Evolutionary conservation across 2,888 invertebrate genomes (phyloP), one percentile per base, ranked within the genome.

Genomic region (Gonocerus acuteangulatus): DNA sequence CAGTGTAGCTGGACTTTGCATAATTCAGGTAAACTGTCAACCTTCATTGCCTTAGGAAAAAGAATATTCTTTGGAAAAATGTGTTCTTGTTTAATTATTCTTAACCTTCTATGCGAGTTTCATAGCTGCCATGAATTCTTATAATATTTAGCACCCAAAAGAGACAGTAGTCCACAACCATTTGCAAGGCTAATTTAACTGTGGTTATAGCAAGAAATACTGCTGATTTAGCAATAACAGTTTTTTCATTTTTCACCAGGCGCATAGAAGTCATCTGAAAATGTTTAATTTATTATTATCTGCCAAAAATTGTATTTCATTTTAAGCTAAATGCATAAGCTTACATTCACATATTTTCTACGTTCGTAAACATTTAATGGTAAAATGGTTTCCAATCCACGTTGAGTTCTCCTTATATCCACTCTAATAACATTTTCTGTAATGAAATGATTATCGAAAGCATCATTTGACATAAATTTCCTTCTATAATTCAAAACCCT

Each of bases 81-180:
- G n/a, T n/a, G n/a, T n/a, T n/a, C n/a, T n/a, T n/a, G n/a, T n/a
- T 32, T 32, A 32, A 32, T 32, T 32, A 32, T 32, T 32, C 6
- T 32, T 11, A 32, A 70, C 73, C 65, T 66, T 69, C 68, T 2
- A 70, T 65, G 18, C 70, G 66, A 2, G 72, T 68, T 54, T 71
- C 21, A 23, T 49, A 60, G 4, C 68, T 75, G 66, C 75, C 78
- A 65, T 80, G 75, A 62, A 72, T 70, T 48, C 75, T 70, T 27
- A 81, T 75, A 48, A 76, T 73, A 56, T 71, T 71, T 54, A 93
- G 73, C n/a, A 91, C 77, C 86, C 89, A 89, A 71, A 81, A 90
- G 0, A 93, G 74, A 19, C 84, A 81, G 72, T 87, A 89, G 73
- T 94, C 93, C 1, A 84, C 80, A 18, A 82, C 74, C 71, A 93